Evolutionary conservation across 1,140 invertebrate genomes (phyloP).

Genomic region (Camponotus floridanus): DNA sequence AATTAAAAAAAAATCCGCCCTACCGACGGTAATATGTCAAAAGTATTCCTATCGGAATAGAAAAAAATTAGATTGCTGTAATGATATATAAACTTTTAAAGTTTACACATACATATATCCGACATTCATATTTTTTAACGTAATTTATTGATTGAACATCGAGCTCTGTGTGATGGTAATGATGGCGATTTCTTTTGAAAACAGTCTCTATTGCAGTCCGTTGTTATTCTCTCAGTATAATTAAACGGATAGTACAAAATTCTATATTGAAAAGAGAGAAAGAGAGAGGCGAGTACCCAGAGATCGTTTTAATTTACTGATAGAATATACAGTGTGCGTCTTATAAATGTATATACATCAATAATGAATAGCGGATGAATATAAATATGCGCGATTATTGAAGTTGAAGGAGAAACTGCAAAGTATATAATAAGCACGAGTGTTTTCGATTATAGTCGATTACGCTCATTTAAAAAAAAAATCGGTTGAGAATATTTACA

Average conservation of each 20-base stretch:
- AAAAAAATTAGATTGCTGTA: constrained; percentile 73
- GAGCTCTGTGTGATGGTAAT: constrained; percentile 48
- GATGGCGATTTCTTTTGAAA: constrained; percentile 59
- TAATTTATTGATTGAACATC: constrained; percentile 71
- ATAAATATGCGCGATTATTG: constrained; percentile 72
- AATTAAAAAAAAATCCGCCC: constrained; percentile 81
- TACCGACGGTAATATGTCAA: constrained; percentile 76
- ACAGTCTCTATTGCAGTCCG: constrained; percentile 61
- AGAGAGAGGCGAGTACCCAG: constrained; percentile 24
- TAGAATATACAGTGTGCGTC: constrained; percentile 70
- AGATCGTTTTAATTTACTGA: constrained; percentile 75
- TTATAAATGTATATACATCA: constrained; percentile 61
- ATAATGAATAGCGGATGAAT: constrained; percentile 38
- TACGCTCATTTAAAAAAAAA: constrained; percentile 54
- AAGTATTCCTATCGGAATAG: constrained; percentile 80
- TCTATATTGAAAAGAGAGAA: constrained; percentile 40
- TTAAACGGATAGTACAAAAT: constrained; percentile 77
- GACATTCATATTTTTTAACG: constrained; percentile 82
- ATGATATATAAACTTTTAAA: constrained; percentile 75
- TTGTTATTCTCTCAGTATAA: constrained; percentile 75
- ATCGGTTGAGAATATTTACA: constrained; percentile 55
- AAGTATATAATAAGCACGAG: constrained; percentile 55
- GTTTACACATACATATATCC: constrained; percentile 75
- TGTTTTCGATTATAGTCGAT: constrained; percentile 53
- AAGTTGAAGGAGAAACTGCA: constrained; percentile 65